Evolutionary conservation across 2,888 invertebrate genomes (phyloP).

Genomic region (Protophormia terraenovae): DNA sequence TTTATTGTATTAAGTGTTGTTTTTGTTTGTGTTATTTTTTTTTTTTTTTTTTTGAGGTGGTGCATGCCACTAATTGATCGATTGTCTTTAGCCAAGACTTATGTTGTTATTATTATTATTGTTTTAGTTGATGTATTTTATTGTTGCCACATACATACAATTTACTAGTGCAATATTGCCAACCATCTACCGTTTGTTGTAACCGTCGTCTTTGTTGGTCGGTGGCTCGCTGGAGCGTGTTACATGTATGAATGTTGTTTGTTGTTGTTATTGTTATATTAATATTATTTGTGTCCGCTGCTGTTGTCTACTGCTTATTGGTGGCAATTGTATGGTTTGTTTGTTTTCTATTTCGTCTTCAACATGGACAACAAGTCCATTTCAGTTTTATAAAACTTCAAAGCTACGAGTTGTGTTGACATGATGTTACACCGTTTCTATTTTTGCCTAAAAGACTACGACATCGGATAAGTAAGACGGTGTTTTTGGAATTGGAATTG

Average conservation of each 20-base stretch:
- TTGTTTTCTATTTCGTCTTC: slow-evolving; percentile 58
- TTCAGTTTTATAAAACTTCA: slow-evolving; percentile 46
- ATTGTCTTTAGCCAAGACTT: slow-evolving; percentile 69
- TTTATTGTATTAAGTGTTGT: slow-evolving; percentile 27
- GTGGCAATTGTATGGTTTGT: slow-evolving; percentile 62
- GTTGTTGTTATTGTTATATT: slow-evolving; percentile 34
- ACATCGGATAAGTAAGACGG: slow-evolving; percentile 39
- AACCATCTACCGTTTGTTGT: slow-evolving; percentile 59
- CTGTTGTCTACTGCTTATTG: slow-evolving; percentile 55
- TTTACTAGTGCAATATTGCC: slow-evolving; percentile 66
- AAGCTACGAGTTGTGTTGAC: slow-evolving; percentile 62
- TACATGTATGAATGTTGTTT: slow-evolving; percentile 58
- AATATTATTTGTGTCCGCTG: slow-evolving; percentile 63
- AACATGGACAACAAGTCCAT: slow-evolving; percentile 63
- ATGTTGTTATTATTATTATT: slow-evolving; percentile 42
- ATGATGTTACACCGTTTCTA: slow-evolving; percentile 68
- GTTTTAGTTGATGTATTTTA: slow-evolving; percentile 57
- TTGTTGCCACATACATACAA: slow-evolving; percentile 64
- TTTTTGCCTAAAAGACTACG: slow-evolving; percentile 12
- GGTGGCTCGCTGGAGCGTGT: slow-evolving; percentile 60
- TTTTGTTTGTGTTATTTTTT: no score
- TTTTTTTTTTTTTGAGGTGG: slow-evolving; percentile 46
- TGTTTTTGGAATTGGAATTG: slow-evolving; percentile 43
- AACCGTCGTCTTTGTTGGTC: slow-evolving; percentile 40
- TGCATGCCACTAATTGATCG: slow-evolving; percentile 72